A percentile compares a stretch with the other conserved stretches of the same genome.
Evolutionary conservation across 92 coral and sea anemone genomes (phyloP).

Genomic region (Palythoa grandis): DNA sequence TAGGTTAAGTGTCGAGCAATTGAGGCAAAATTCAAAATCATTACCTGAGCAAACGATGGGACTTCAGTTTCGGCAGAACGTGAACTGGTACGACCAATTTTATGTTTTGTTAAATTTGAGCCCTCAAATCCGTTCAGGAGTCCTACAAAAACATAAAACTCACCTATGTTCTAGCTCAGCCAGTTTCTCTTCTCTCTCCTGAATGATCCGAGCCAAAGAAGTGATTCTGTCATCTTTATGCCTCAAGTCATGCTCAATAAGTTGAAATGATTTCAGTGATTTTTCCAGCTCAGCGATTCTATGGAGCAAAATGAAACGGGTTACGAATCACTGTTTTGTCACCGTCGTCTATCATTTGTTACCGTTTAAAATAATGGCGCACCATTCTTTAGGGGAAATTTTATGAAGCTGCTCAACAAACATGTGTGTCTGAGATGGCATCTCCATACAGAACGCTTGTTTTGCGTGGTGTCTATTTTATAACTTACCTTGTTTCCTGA

Average conservation of each 20-base stretch:
- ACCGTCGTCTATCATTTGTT: not conserved
- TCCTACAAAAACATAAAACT: not conserved
- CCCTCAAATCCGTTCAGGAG: not conserved
- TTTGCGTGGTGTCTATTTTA: no score
- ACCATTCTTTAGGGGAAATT: no score
- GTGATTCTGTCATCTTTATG: conserved; percentile 80
- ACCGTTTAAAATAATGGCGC: no score
- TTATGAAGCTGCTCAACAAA: no score
- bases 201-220: conserved; percentile 62
- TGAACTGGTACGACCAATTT: not conserved
- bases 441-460: no score
- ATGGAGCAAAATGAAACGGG: not conserved
- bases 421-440: no score
- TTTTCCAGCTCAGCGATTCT: conserved; percentile 73
- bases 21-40: not conserved
- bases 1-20: not conserved
- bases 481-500: conserved; percentile 76
- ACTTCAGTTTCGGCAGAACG: no score
- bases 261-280: conserved; percentile 70
- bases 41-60: not conserved
- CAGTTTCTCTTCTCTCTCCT: conserved; percentile 69
- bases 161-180: conserved; percentile 89
- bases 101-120: not conserved
- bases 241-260: conserved; percentile 62
- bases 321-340: not conserved